Conservation (phyloP, 2,888 invertebrate species). For the Andrena minutula region DNA sequence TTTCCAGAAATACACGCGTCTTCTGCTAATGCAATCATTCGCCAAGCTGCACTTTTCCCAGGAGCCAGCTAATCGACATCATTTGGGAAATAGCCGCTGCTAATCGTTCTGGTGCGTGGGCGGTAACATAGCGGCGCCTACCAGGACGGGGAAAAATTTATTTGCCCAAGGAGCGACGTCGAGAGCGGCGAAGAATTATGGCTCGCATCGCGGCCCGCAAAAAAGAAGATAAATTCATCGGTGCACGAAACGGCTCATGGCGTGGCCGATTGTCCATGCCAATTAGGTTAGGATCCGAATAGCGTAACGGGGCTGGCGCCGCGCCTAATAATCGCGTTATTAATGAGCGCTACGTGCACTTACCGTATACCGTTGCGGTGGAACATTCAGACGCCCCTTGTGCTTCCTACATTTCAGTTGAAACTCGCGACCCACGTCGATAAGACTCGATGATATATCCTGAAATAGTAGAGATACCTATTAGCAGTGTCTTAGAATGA, state of each 20-base stretch:
- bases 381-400: constrained; percentile 7
- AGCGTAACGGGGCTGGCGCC: constrained; percentile 78
- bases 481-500: not conserved
- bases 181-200: constrained; percentile 60
- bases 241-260: constrained; percentile 76
- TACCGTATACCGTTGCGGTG: constrained; percentile 17
- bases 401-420: constrained; percentile 22
- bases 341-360: constrained; percentile 74
- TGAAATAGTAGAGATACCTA: not conserved
- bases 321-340: constrained; percentile 82
- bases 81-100: constrained; percentile 3
- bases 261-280: constrained; percentile 81
- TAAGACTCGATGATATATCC: not conserved
- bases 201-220: constrained; percentile 58
- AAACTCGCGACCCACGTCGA: constrained; percentile 3
- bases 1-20: not conserved
- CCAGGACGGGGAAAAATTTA: constrained; percentile 67
- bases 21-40: not conserved
- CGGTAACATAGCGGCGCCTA: constrained; percentile 47
- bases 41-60: not conserved
- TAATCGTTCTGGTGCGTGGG: constrained; percentile 48
- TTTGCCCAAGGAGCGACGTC: constrained; percentile 53
- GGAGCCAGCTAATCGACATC: constrained; percentile 31
- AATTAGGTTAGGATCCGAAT: constrained; percentile 81
- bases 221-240: constrained; percentile 79